Conservation (phyloP, 2,113 vertebrate species). For the Elephas maximus region DNA sequence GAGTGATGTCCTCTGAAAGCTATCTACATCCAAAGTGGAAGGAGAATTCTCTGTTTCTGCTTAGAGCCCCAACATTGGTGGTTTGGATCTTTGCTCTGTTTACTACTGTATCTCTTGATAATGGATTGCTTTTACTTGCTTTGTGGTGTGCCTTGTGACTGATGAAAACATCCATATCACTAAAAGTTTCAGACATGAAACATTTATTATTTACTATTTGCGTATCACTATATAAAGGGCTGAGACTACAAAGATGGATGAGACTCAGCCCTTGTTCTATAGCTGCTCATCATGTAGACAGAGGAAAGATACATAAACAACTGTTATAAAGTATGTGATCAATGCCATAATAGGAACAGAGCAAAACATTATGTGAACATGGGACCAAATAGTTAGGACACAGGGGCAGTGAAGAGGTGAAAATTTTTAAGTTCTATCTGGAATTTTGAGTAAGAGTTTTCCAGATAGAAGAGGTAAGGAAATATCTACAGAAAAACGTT, state of each 20-base stretch:
- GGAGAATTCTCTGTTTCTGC: not conserved
- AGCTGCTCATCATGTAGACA: not conserved
- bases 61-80: not conserved
- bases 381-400: not conserved
- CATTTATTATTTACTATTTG: not conserved
- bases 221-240: not conserved
- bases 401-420: not conserved
- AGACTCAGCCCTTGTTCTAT: not conserved
- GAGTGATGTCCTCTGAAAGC: not conserved
- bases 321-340: too few relatives aligned
- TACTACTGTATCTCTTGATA: not conserved
- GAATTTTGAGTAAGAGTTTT: constrained; percentile 24
- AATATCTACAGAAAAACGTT: not conserved
- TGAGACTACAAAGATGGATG: not conserved
- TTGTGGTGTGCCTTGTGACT: not conserved
- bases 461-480: not conserved
- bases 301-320: not conserved
- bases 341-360: not conserved
- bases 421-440: not conserved
- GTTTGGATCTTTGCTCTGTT: not conserved
- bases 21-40: not conserved
- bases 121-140: not conserved
- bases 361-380: rapidly evolving
- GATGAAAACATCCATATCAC: not conserved
- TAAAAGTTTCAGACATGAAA: not conserved